A percentile compares a stretch with the other conserved stretches of the same genome.
Conservation (phyloP, 2,797 vertebrate genomes). For the Falco columbarius region DNA sequence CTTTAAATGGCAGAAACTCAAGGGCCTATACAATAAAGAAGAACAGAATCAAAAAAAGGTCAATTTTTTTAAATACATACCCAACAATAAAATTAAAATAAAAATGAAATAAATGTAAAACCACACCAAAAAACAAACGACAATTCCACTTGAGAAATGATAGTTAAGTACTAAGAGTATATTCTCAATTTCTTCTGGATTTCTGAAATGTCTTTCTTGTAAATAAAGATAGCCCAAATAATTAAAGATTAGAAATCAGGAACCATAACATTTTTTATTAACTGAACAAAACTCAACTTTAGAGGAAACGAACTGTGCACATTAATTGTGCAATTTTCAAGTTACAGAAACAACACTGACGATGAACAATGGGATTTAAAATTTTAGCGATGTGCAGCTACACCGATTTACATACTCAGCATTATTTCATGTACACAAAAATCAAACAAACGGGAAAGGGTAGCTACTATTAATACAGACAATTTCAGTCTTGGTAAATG, state of each 20-base stretch:
- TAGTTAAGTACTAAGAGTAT: neutral
- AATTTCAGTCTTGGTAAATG: neutral
- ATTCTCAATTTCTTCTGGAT: neutral
- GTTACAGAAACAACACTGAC: neutral
- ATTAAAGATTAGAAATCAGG: neutral
- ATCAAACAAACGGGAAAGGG: neutral
- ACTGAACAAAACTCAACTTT: neutral
- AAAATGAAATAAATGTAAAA: neutral
- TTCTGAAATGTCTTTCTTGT: neutral
- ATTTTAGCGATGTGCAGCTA: neutral
- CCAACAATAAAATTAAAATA: too few species aligned
- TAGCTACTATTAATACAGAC: neutral
- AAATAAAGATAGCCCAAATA: neutral
- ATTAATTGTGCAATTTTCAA: neutral
- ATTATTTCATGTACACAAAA: neutral
- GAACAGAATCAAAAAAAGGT: neutral
- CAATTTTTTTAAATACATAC: fast-evolving
- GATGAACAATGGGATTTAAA: neutral
- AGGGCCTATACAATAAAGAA: slow-evolving; percentile 79
- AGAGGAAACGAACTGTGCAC: neutral
- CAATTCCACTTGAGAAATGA: neutral
- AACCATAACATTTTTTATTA: neutral
- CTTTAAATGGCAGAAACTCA: slow-evolving; percentile 93
- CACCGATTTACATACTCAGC: neutral
- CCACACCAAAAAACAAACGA: fast-evolving